Evolutionary conservation across 2,888 invertebrate species (phyloP).

Genomic region (Epinotia ramella): DNA sequence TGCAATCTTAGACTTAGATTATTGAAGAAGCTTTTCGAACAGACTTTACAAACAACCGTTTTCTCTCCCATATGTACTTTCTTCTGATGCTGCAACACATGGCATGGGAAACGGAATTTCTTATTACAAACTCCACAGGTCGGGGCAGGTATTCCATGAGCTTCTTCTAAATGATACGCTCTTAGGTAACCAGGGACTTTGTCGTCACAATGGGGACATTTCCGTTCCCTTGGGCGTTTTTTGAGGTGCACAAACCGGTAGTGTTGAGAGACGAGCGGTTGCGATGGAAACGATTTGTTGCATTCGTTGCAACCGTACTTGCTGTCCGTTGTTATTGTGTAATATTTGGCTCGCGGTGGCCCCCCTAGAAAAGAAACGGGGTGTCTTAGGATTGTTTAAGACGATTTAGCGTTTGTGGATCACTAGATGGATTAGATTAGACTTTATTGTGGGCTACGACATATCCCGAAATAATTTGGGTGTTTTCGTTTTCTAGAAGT

Average conservation of each 20-base stretch:
- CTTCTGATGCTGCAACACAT: constrained; percentile 64
- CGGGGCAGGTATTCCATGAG: constrained; percentile 66
- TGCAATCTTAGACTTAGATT: constrained; percentile 56
- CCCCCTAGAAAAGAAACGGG: constrained; percentile 65
- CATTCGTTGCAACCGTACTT: constrained; percentile 61
- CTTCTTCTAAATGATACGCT: constrained; percentile 65
- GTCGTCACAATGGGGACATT: constrained; percentile 63
- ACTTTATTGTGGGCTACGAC: too few species aligned
- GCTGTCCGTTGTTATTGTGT: constrained; percentile 51
- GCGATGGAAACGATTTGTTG: constrained; percentile 57
- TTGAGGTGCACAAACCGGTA: constrained; percentile 67
- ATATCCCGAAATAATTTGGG: too few species aligned
- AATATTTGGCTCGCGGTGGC: constrained; percentile 52
- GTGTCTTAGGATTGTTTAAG: constrained; percentile 48
- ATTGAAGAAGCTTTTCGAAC: constrained; percentile 76
- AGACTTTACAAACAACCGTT: constrained; percentile 73
- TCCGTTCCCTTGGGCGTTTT: constrained; percentile 56
- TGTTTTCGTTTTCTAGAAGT: too few species aligned
- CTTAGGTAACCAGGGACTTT: constrained; percentile 58
- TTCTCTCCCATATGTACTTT: constrained; percentile 66
- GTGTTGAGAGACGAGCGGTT: constrained; percentile 65
- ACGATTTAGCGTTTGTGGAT: too few species aligned
- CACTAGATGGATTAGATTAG: too few species aligned
- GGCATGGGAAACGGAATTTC: constrained; percentile 62
- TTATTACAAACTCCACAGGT: constrained; percentile 66